phyloP scores from a whole-genome alignment of 2,888 invertebrate genomes.

The Agriotes lineatus region DNA sequence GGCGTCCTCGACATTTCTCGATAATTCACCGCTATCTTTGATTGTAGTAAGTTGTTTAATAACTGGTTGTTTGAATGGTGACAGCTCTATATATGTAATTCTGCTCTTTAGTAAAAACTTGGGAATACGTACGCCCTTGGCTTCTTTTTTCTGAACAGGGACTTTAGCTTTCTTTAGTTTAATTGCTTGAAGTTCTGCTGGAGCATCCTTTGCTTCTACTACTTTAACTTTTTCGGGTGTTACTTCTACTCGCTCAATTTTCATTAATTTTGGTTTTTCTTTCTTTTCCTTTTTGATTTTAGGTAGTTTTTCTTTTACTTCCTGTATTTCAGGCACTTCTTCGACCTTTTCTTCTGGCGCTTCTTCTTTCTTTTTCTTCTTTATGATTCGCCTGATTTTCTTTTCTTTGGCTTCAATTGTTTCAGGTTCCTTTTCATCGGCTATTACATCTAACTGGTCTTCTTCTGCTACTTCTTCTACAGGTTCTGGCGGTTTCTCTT shows the following conservation, averaged over 20 bases:
- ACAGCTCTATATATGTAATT: constrained; percentile 72
- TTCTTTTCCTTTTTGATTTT: constrained; percentile 46
- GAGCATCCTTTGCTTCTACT: constrained; percentile 68
- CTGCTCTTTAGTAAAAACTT: constrained; percentile 68
- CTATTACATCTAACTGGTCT: constrained; percentile 55
- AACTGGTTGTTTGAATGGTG: constrained; percentile 65
- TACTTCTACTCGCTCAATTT: constrained; percentile 45
- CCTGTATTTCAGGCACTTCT: constrained; percentile 56
- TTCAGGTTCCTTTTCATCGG: background rate
- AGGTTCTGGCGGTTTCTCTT: constrained; percentile 48
- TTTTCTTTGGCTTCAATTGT: constrained; percentile 38
- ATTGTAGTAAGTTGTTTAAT: constrained; percentile 66
- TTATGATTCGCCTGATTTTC: constrained; percentile 22
- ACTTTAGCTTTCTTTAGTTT: constrained; percentile 73
- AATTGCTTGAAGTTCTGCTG: constrained; percentile 72
- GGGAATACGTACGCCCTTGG: constrained; percentile 63
- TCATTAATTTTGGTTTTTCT: constrained; percentile 26
- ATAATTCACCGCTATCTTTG: constrained; percentile 76
- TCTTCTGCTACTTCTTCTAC: constrained; percentile 14
- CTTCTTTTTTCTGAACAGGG: constrained; percentile 61
- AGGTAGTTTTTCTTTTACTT: background rate
- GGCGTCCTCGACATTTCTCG: constrained; percentile 75
- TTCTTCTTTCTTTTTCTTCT: constrained; percentile 55
- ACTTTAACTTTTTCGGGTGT: constrained; percentile 71
- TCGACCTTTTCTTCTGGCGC: constrained; percentile 42